Evolutionary conservation across 2,113 vertebrate species (phyloP), one percentile per base, ranked within the genome.

Genomic region (Origma solitaria): DNA sequence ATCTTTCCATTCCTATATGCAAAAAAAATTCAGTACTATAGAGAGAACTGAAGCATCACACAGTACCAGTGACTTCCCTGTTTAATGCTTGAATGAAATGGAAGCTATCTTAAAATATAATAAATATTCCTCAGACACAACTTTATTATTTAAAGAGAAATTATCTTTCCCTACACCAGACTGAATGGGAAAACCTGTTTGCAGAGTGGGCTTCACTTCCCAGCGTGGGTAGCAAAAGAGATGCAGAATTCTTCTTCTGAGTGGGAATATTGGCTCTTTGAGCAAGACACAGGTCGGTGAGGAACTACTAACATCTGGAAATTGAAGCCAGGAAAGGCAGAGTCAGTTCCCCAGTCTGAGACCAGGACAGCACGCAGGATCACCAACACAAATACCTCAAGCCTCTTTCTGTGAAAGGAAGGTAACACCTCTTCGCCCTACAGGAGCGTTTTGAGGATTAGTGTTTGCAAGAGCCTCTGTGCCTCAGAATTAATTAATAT

Each of bases 281-380:
- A 37, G 2, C n/a, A 53, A 76, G 31, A 21, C 15, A 72, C 7
- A 47, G n/a, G 10, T 24, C 5, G 11, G 53, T 11, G 22, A 60
- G 17, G 13, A 85, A 62, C 19, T 58, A 62, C 8, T 37, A 71
- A 64, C 11, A 85, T 10, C 24, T 68, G 7, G 17, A 82, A 89
- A 42, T 0, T 31, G 38, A 56, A 62, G 62, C 11, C 27, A 42
- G 23, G 33, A 79, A 56, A 89, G 35, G 17, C 21, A 81, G 19
- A 35, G 44, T 21, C 62, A 30, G 21, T 37, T 58, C 8, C 31
- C 40, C 42, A 66, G 50, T 2, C 28, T 0, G 0, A 83, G 38
- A 65, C 10, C 62, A 50, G 23, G 40, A n/a, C 2, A 38, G 17
- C 0, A 0, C 11, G 7, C 16, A 64, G 5, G 27, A 60, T 38